Evolutionary conservation across 2,113 vertebrate species (phyloP).

Genomic region (Crotophaga sulcirostris): DNA sequence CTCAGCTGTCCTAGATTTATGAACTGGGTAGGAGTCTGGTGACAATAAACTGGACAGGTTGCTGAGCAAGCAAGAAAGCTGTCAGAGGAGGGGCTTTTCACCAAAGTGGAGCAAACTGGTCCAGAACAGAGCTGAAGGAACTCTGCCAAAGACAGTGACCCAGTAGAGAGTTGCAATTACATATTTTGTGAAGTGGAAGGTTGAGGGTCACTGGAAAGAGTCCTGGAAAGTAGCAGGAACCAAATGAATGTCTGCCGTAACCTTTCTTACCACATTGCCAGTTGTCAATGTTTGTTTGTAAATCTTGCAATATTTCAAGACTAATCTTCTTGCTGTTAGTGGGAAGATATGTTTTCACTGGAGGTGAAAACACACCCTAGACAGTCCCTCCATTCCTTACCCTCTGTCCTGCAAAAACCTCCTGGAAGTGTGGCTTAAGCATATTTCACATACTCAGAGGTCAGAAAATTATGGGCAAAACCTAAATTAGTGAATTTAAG

Average conservation of each 20-base stretch:
- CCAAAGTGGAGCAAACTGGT: background rate
- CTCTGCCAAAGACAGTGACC: background rate
- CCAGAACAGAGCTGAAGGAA: background rate
- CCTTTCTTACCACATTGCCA: background rate
- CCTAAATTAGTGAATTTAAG: background rate
- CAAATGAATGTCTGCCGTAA: background rate
- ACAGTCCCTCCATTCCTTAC: background rate
- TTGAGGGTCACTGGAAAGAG: background rate
- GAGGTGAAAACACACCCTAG: background rate
- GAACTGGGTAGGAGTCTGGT: conserved; percentile 26
- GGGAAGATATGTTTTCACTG: background rate
- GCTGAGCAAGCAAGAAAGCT: conserved; percentile 37
- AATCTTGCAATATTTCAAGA: background rate
- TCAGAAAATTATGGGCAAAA: background rate
- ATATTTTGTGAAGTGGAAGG: background rate
- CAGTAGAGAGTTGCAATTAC: background rate
- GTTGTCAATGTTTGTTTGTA: background rate
- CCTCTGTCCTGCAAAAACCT: background rate
- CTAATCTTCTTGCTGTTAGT: background rate
- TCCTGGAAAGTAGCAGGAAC: background rate
- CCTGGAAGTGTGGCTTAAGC: background rate
- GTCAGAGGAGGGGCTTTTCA: background rate
- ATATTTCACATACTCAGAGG: background rate
- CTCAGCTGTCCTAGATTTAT: background rate
- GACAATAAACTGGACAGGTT: background rate